phyloP scores from a whole-genome alignment of 2,888 invertebrate species.

The Bellardia pandia region DNA sequence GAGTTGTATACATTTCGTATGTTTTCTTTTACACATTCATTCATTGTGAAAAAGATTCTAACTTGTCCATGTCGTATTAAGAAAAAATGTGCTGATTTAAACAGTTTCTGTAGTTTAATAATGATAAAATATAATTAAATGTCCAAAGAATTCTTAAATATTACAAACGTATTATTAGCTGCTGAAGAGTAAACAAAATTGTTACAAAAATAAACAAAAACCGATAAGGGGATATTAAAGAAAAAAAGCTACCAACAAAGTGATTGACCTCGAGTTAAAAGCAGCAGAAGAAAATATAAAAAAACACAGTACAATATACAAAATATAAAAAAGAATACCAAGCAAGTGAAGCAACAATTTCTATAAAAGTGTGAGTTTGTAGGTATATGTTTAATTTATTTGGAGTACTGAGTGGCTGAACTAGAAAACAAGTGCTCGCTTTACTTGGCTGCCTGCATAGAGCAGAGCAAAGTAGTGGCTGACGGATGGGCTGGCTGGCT shows the following conservation, averaged over 20 bases:
- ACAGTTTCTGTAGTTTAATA: slow-evolving; percentile 24
- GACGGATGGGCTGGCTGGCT: slow-evolving; percentile 1
- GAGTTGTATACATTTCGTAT: slow-evolving; percentile 52
- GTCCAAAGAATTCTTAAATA: background rate
- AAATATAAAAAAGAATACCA: slow-evolving; percentile 54
- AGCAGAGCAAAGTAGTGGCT: slow-evolving; percentile 42
- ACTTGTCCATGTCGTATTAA: slow-evolving; percentile 56
- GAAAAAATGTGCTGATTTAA: slow-evolving; percentile 68
- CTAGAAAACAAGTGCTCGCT: slow-evolving; percentile 72
- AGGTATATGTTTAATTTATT: slow-evolving; percentile 52
- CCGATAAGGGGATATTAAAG: slow-evolving; percentile 1
- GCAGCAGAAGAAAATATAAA: slow-evolving; percentile 43
- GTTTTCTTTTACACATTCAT: slow-evolving; percentile 11
- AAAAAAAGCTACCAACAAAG: slow-evolving; percentile 54
- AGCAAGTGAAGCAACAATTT: slow-evolving; percentile 72
- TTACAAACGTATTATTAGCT: background rate
- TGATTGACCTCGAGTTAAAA: slow-evolving; percentile 72
- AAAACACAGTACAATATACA: background rate
- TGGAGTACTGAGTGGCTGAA: slow-evolving; percentile 70
- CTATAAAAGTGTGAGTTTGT: slow-evolving; percentile 34
- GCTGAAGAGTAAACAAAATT: background rate
- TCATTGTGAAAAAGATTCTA: slow-evolving; percentile 60
- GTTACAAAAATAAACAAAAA: slow-evolving; percentile 11
- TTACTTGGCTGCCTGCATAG: slow-evolving; percentile 65
- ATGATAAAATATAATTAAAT: background rate